Percentiles rank a stretch among this genome's conserved stretches.
Conservation (phyloP, 1,140 invertebrate genomes). For the Diachasma alloeum region DNA sequence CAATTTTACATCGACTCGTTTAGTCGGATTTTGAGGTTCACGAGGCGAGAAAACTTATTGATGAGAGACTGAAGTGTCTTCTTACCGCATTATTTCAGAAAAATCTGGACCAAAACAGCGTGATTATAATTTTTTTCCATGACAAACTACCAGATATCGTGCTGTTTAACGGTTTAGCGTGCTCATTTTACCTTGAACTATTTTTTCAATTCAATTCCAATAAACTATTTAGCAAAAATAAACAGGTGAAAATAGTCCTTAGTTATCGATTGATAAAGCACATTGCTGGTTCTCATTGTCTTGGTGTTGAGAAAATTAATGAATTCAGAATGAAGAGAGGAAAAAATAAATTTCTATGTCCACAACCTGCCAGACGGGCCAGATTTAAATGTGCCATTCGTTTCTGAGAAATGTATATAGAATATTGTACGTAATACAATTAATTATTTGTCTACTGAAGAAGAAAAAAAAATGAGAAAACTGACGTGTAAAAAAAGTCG, state of each 20-base stretch:
- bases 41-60: neutral
- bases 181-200: neutral
- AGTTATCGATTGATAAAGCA: neutral
- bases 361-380: neutral
- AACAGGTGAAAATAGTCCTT: neutral
- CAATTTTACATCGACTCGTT: neutral
- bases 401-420: conserved; percentile 21
- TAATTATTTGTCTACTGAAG: conserved; percentile 22
- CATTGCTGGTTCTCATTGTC: neutral
- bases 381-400: neutral
- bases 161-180: neutral
- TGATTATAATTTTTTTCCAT: neutral
- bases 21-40: neutral
- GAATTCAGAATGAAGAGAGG: neutral
- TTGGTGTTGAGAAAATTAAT: neutral
- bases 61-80: conserved; percentile 11
- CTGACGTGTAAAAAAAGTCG: conserved; percentile 19
- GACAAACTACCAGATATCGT: neutral
- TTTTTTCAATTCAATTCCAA: neutral
- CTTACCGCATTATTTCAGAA: conserved; percentile 2
- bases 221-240: neutral
- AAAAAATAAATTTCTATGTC: conserved; percentile 1
- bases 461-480: neutral
- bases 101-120: conserved; percentile 1
- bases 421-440: conserved; percentile 17